Evolutionary conservation across 2,113 vertebrate genomes (phyloP).

Genomic region (Tor tambroides): DNA sequence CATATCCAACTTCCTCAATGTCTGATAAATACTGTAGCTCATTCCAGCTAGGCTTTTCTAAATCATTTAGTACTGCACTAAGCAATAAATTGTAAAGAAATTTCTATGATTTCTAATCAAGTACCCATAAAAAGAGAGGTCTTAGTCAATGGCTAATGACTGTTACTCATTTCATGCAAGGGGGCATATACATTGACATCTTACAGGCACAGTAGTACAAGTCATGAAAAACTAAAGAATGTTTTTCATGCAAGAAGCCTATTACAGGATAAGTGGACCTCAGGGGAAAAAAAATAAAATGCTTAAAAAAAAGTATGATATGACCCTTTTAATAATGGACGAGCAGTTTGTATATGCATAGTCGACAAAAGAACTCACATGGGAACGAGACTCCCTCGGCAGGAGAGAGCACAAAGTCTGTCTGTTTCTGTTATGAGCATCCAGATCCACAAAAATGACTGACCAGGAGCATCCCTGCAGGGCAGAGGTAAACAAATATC

Average conservation of each 20-base stretch:
- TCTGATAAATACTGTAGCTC: background rate
- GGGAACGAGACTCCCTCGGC: constrained; percentile 94
- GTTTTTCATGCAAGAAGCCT: background rate
- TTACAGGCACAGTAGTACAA: background rate
- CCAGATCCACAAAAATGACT: constrained; percentile 98
- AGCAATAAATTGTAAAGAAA: background rate
- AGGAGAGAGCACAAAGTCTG: constrained; percentile 93
- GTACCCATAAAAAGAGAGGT: background rate
- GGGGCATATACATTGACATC: background rate
- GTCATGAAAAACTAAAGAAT: background rate
- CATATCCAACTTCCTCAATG: background rate
- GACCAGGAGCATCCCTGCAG: constrained; percentile 98
- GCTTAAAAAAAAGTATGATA: background rate
- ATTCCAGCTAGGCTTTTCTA: background rate
- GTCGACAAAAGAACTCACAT: constrained; percentile 79
- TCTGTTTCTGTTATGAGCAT: constrained; percentile 96
- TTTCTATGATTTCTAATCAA: background rate
- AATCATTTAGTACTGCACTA: background rate
- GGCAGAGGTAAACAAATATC: constrained; percentile 51
- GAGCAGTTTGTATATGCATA: background rate
- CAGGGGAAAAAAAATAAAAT: too few species aligned
- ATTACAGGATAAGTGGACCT: background rate
- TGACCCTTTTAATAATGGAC: constrained; percentile 19
- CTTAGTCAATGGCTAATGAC: background rate
- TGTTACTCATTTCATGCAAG: background rate